Percentiles rank a stretch among this genome's conserved stretches.
Conservation (phyloP, 2,113 vertebrate species). For the Oncorhynchus nerka region DNA sequence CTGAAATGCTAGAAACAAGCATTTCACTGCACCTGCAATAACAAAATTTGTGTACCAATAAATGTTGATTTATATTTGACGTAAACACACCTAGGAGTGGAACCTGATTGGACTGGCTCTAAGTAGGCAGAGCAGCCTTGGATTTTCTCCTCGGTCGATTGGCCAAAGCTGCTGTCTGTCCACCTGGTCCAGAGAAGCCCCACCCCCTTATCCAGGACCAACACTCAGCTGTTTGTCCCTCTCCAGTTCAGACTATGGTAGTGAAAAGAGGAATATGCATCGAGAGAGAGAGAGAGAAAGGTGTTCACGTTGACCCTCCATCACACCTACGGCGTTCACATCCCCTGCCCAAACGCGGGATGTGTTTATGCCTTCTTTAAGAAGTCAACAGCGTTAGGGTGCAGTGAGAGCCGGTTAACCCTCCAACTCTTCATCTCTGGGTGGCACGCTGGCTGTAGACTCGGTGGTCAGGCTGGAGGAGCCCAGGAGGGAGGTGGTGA, state of each 20-base stretch:
- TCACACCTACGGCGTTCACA: neutral
- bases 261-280: too few relatives aligned
- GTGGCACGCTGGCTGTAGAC: constrained; percentile 31
- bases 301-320: neutral
- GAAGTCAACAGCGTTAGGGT: constrained; percentile 11
- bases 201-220: neutral
- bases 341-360: neutral
- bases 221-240: neutral
- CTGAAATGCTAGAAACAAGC: neutral
- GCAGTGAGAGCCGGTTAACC: neutral
- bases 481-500: constrained; percentile 40
- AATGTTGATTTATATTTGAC: neutral
- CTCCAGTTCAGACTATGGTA: too few relatives aligned
- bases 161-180: neutral
- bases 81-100: constrained; percentile 41
- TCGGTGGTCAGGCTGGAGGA: constrained; percentile 48
- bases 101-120: constrained; percentile 29
- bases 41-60: too few relatives aligned
- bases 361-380: neutral
- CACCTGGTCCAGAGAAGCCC: neutral
- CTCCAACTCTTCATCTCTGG: neutral
- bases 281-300: neutral
- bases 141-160: neutral
- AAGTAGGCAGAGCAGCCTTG: neutral
- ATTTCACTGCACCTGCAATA: too few relatives aligned